A percentile compares a stretch with the other conserved stretches of the same genome.
phyloP scores from a whole-genome alignment of 2,888 invertebrate species.

The Harmothoe impar region DNA sequence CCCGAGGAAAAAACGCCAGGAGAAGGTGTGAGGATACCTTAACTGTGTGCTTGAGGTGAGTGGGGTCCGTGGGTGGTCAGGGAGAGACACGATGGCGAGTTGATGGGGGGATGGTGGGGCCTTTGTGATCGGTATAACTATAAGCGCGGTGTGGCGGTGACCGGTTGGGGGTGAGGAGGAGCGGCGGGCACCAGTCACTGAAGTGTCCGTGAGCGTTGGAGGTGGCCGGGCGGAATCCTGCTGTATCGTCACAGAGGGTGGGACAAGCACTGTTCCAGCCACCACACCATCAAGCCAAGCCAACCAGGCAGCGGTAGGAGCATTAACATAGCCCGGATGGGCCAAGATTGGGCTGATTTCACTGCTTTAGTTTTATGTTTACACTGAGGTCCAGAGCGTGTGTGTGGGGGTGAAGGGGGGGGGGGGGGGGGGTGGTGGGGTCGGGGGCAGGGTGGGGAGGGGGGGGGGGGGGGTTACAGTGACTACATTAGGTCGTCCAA shows the following conservation, averaged over 20 bases:
- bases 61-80: not conserved
- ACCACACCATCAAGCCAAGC: too few species aligned
- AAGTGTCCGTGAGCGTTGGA: constrained; percentile 6
- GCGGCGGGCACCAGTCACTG: not conserved
- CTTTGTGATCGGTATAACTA: constrained; percentile 50
- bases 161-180: constrained; percentile 53
- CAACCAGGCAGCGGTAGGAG: too few species aligned
- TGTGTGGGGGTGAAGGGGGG: not conserved
- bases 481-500: not conserved
- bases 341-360: not conserved
- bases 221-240: not conserved
- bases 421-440: not conserved
- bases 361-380: not conserved
- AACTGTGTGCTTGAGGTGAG: not conserved
- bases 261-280: too few species aligned
- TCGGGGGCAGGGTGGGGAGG: not conserved
- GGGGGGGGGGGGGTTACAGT: not conserved
- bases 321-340: too few species aligned
- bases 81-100: not conserved
- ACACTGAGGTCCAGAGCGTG: not conserved
- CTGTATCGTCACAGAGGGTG: not conserved
- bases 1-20: constrained; percentile 8
- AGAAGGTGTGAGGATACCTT: constrained; percentile 37
- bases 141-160: not conserved
- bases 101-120: constrained; percentile 2